These are phyloP conservation scores for Papilio polyxenes DNA, from an alignment of 1,140 invertebrate genomes.

Conservation along the genomic window DNA sequence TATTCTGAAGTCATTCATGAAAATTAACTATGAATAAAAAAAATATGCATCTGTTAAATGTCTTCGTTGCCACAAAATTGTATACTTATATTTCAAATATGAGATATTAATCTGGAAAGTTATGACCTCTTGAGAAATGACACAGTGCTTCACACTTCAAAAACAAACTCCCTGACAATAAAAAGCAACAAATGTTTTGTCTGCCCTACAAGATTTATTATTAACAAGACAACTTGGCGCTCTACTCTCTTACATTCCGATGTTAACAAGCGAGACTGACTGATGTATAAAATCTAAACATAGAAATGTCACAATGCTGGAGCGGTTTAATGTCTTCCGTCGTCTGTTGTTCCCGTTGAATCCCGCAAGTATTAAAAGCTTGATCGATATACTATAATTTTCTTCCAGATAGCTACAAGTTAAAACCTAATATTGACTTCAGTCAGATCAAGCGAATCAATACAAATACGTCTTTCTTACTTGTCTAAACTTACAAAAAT, in stretches of 20 bases:
- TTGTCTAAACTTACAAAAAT: too few species aligned
- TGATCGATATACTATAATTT: background rate
- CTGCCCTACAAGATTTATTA: background rate
- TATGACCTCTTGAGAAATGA: background rate
- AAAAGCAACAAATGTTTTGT: background rate
- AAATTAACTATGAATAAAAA: background rate
- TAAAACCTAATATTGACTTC: too few species aligned
- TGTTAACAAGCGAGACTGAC: conserved; percentile 15
- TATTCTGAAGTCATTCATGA: background rate
- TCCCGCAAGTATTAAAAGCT: background rate
- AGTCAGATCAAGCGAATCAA: too few species aligned
- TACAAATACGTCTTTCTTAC: too few species aligned
- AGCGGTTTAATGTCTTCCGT: background rate
- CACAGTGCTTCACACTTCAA: background rate
- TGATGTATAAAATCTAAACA: background rate
- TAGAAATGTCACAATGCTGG: conserved; percentile 8
- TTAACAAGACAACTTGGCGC: background rate
- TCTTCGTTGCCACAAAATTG: background rate
- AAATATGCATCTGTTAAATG: background rate
- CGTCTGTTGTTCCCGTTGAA: background rate
- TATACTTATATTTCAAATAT: background rate
- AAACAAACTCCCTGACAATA: background rate
- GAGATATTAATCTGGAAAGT: background rate
- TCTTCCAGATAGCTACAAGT: background rate
- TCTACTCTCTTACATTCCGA: background rate